A percentile compares a stretch with the other conserved stretches of the same genome.
These are phyloP conservation scores for Baccha elongata DNA, from an alignment of 2,888 invertebrate genomes.

Conservation along the genomic window DNA sequence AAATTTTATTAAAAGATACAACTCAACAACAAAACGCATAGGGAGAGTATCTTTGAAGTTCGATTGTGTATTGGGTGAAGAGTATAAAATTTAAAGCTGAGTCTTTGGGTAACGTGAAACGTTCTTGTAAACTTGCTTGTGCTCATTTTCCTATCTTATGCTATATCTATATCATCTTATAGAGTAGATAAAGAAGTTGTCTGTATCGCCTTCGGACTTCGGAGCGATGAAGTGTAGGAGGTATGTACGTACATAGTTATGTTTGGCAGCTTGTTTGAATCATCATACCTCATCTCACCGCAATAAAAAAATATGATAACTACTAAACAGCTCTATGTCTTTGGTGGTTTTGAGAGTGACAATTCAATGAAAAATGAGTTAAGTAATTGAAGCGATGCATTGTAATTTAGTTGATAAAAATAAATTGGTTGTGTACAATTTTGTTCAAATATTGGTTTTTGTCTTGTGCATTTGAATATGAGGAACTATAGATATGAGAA, in stretches of 20 bases:
- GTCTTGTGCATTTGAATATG: too few relatives aligned
- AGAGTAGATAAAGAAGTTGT: not conserved
- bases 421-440: not conserved
- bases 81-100: conserved; percentile 31
- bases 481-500: too few relatives aligned
- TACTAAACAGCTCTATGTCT: not conserved
- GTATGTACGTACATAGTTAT: conserved; percentile 7
- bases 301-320: conserved; percentile 22
- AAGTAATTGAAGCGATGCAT: conserved; percentile 14
- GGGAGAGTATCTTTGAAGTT: conserved; percentile 34
- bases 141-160: too few relatives aligned
- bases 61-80: conserved; percentile 43
- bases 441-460: too few relatives aligned
- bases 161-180: not conserved
- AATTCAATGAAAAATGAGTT: conserved; percentile 37
- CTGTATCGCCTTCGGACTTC: not conserved
- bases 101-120: conserved; percentile 30
- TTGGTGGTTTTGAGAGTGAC: conserved; percentile 37
- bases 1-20: conserved; percentile 25
- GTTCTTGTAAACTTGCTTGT: not conserved
- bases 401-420: conserved; percentile 5
- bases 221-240: conserved; percentile 39
- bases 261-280: conserved; percentile 38
- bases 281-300: conserved; percentile 23
- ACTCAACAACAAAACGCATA: conserved; percentile 16